phyloP scores from a whole-genome alignment of 2,888 invertebrate genomes.

The Mythimna albipuncta region DNA sequence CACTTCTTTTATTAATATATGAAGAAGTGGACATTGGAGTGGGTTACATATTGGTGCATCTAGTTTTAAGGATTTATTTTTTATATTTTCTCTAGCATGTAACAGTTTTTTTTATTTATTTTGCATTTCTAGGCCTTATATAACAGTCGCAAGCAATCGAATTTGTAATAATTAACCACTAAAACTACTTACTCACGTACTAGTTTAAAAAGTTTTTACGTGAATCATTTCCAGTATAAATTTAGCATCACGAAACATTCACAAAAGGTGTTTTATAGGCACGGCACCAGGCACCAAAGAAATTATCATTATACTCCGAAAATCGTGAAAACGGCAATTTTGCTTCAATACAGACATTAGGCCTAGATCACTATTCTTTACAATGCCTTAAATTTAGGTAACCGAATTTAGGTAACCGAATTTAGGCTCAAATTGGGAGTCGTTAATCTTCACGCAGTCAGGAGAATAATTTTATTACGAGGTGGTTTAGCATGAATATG shows the following conservation, averaged over 20 bases:
- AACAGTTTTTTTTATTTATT: neutral
- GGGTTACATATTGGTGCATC: too few species aligned
- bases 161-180: too few species aligned
- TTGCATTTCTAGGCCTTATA: neutral
- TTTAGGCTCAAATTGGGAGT: slow-evolving; percentile 33
- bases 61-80: too few species aligned
- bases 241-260: slow-evolving; percentile 5
- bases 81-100: too few species aligned
- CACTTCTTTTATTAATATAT: too few species aligned
- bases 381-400: slow-evolving; percentile 35
- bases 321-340: slow-evolving; percentile 49
- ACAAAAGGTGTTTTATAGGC: slow-evolving; percentile 54
- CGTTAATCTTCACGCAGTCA: slow-evolving; percentile 31
- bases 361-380: slow-evolving; percentile 32
- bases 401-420: slow-evolving; percentile 25
- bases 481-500: neutral
- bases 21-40: too few species aligned
- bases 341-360: slow-evolving; percentile 52
- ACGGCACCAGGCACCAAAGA: slow-evolving; percentile 53
- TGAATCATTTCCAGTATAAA: slow-evolving; percentile 36
- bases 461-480: slow-evolving; percentile 28
- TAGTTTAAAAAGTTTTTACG: neutral
- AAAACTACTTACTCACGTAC: too few species aligned
- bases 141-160: too few species aligned
- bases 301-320: slow-evolving; percentile 51